phyloP scores from a whole-genome alignment of 2,888 invertebrate species.

The Athetis lepigone region DNA sequence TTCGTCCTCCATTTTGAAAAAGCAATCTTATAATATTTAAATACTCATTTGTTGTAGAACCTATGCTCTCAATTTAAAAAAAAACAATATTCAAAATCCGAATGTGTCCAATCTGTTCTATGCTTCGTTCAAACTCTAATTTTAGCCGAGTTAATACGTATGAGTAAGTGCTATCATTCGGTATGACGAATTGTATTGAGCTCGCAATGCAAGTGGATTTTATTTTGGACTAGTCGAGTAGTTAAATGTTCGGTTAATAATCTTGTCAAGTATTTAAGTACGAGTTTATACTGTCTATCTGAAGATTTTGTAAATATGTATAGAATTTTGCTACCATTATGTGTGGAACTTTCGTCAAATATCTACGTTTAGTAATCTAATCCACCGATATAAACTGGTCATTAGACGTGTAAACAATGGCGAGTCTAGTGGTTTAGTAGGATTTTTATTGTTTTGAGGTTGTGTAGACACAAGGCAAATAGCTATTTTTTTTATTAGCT shows the following conservation, averaged over 20 bases:
- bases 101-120: slow-evolving; percentile 48
- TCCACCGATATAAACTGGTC: no score
- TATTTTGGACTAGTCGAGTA: slow-evolving; percentile 34
- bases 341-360: no score
- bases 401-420: slow-evolving; percentile 10
- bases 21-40: no score
- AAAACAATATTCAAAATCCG: slow-evolving; percentile 10
- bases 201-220: slow-evolving; percentile 70
- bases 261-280: slow-evolving; percentile 44
- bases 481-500: slow-evolving; percentile 7
- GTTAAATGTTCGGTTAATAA: slow-evolving; percentile 44
- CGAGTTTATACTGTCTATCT: slow-evolving; percentile 1
- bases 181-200: slow-evolving; percentile 82
- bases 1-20: no score
- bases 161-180: slow-evolving; percentile 80
- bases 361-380: no score
- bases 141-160: slow-evolving; percentile 73
- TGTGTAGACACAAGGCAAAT: background rate
- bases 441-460: slow-evolving; percentile 17
- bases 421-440: background rate
- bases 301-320: no score
- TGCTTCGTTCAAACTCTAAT: slow-evolving; percentile 65
- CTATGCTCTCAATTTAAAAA: no score
- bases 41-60: no score
- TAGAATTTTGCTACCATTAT: no score